Base-by-base conservation (phyloP, 2,113 vertebrate genomes). In the Misgurnus mizolepis region DNA sequence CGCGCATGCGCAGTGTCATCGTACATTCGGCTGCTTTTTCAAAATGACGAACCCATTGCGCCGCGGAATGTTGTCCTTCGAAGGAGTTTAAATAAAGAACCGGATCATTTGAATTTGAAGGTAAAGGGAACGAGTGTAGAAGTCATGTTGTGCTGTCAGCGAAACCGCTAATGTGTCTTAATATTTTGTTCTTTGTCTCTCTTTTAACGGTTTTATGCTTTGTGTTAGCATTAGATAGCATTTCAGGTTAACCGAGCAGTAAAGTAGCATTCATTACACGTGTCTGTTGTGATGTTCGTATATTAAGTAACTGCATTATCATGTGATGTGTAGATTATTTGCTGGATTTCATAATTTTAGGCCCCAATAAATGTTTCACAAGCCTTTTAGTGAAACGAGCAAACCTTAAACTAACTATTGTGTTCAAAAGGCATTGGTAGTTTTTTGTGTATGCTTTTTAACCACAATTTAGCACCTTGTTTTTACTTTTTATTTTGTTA, bases 31-130 rank as follows among this genome's bases (percentile, higher is more conserved):
- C 50, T 5, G 4, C 50, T 11, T 15, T 53, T 53, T 53, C 86
- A 91, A 90, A 89, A 88, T 43, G 47, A 5, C 47, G n/a, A 88
- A 91, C 81, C 22, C 90, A 91, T 92, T 94, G 88, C 81, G 65
- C 79, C 22, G 56, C 41, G 7, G 60, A 80, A 65, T 79, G 64
- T 89, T 94, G 91, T 92, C 82, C 85, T 71, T 67, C 87, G 78
- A n/a, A 69, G 84, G 67, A 65, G 88, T 93, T 91, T 94, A 92
- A 94, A 94, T 94, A 94, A 94, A 94, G 93, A 91, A 64, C 77
- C 86, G 89, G 88, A 88, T 80, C 75, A 71, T 92, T 93, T 93
- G 91, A 94, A 93, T 92, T 47, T 80, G 40, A 89, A 94, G 92
- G 93, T 93, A 93, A 93, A 85, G 34, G 11, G 68, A 80, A 69